Base-by-base conservation (phyloP, 2,888 invertebrate species). In the Folsomia candida region DNA sequence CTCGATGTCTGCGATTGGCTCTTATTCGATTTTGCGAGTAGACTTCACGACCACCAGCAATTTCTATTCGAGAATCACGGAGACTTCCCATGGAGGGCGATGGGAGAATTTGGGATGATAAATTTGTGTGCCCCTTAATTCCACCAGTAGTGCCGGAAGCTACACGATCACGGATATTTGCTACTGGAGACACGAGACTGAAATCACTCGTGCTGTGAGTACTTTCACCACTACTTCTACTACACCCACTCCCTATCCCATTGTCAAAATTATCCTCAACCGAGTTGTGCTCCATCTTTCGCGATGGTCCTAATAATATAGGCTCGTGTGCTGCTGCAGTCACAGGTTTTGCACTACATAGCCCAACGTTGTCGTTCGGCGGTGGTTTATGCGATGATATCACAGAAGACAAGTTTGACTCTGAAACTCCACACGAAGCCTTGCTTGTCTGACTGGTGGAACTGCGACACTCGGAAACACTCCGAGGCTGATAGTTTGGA, bases 1-100 rank as follows among this genome's bases (percentile, higher is more conserved):
- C 70, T 63, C 77, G 62, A 18, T 76, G 74, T 54, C 79, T 62
- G 79, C 90, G 87, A 67, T 89, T 87, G 67, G 91, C 90, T 84
- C 91, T 91, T 81, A 89, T 90, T 81, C 91, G 86, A 83, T 91
- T 92, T 83, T 91, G 91, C 54, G 92, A 92, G 84, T 90, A 92
- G 75, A 92, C 87, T 84, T 93, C 92, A 71, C 92, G 87, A 72
- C 92, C 93, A 79, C 93, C 93, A 68, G 93, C 92, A 81, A 89
- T 88, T 84, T 89, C 89, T 4, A 37, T 37, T 83, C 80, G 76
- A 26, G 80, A 79, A 71, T 80, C 80, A 37, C 77, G 75, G 51
- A 78, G 72, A 59, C 73, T 73, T 68, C 78, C 79, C 78, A 79
- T 78, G 68, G 75, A 72, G 70, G 69, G 68, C 20, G 71, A 51